Evolutionary conservation across 2,888 invertebrate genomes (phyloP).

Genomic region (Epistrophella euchroma): DNA sequence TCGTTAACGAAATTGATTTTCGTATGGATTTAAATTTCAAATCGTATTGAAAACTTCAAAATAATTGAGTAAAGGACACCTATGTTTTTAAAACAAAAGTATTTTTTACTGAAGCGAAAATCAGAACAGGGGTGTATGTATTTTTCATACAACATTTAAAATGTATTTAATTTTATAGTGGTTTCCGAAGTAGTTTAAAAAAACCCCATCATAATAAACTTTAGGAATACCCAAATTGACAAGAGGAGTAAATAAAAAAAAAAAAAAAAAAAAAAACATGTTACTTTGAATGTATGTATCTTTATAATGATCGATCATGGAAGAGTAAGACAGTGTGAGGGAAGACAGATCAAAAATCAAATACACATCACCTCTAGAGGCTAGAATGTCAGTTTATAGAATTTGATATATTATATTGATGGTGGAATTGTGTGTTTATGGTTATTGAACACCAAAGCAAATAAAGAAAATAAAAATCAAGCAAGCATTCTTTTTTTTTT

Average conservation of each 20-base stretch:
- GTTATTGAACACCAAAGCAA: conserved; percentile 28
- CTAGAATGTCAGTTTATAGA: conserved; percentile 48
- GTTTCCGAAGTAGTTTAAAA: too few relatives aligned
- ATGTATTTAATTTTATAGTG: too few relatives aligned
- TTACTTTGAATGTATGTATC: conserved; percentile 11
- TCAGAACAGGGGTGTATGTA: too few relatives aligned
- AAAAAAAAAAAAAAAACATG: conserved; percentile 45
- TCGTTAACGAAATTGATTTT: too few relatives aligned
- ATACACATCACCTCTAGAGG: conserved; percentile 22
- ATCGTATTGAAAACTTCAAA: too few relatives aligned
- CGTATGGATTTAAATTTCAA: too few relatives aligned
- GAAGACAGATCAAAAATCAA: conserved; percentile 49
- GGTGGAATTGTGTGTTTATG: conserved; percentile 25
- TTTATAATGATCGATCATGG: conserved; percentile 58
- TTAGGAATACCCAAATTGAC: too few relatives aligned
- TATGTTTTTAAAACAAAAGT: too few relatives aligned
- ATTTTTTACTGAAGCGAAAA: too few relatives aligned
- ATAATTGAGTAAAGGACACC: too few relatives aligned
- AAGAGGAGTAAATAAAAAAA: conserved; percentile 63
- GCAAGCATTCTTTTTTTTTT: conserved; percentile 8
- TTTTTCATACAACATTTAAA: too few relatives aligned
- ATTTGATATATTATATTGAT: conserved; percentile 41
- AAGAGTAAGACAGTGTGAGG: conserved; percentile 19
- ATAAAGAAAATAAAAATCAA: conserved; percentile 4
- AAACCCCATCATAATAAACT: too few relatives aligned